Evolutionary conservation across 92 coral and sea anemone species (phyloP).

Genomic region (Meandrina meandrites): DNA sequence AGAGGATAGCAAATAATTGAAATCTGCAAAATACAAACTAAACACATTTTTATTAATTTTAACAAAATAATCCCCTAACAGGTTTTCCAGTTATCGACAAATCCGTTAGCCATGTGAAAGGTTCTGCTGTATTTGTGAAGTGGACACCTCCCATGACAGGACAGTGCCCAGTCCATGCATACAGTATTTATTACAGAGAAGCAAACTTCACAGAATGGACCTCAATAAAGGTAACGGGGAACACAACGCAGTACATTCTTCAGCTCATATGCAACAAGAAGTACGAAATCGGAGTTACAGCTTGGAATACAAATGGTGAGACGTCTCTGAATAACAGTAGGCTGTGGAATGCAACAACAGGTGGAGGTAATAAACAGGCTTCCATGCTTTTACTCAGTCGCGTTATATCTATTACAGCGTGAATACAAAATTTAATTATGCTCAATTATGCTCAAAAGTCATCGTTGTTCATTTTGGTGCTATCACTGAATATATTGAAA

Average conservation of each 20-base stretch:
- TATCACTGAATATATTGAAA: too few relatives aligned
- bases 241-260: constrained; percentile 5
- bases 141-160: constrained; percentile 3
- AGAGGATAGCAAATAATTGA: too few relatives aligned
- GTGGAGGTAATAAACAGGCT: neutral
- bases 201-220: neutral
- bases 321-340: neutral
- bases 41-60: too few relatives aligned
- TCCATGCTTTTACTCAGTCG: too few relatives aligned
- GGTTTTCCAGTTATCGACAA: constrained; percentile 12
- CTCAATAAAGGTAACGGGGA: neutral
- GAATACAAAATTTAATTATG: too few relatives aligned
- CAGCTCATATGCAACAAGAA: neutral
- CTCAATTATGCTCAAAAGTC: too few relatives aligned
- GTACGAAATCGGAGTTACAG: constrained; percentile 2
- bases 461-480: too few relatives aligned
- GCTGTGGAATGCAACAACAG: neutral
- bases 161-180: neutral
- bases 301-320: neutral
- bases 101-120: neutral
- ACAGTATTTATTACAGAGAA: neutral
- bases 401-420: too few relatives aligned
- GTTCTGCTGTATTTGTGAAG: neutral
- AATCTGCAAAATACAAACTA: too few relatives aligned
- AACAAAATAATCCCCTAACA: neutral